Evolutionary conservation across 2,888 invertebrate genomes (phyloP), one percentile per base, ranked within the genome.

Genomic region (Campopleginae sp.): DNA sequence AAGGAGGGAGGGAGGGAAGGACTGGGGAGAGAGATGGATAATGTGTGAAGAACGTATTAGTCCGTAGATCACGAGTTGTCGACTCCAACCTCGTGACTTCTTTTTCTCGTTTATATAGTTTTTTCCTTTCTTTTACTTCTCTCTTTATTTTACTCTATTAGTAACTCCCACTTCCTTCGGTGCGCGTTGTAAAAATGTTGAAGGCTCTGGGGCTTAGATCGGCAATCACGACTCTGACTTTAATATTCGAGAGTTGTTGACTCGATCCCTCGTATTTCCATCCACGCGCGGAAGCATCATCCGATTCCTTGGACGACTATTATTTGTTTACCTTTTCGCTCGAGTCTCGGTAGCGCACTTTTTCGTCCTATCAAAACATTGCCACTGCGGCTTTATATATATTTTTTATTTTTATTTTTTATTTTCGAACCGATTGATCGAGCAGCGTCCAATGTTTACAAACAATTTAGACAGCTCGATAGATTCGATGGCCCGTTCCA

Each of bases 41-140:
- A 63, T 31, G 27, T 42, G 48, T 23, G 23, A 54, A 54, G 54
- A 54, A 54, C 54, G 54, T 54, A 54, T 54, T 42, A 51, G 77
- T 77, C 75, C 12, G 61, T n/a, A 48, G 80, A 80, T 84, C 83
- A 80, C 85, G 85, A 85, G 77, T 68, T 42, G 14, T 70, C 81
- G 51, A 83, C 82, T 86, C 38, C 86, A 88, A 87, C 87, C 88
- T 85, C 88, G 88, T 87, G 88, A 89, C 84, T 54, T 70, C 80
- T 31, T 44, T 54, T 70, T 77, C 19, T 44, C 31, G 19, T 75
- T 65, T 74, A 54, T n/a, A 44, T 19, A 8, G 75, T 70, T 31
- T 44, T 72, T 42, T n/a, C 66, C n/a, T 44, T 80, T 46, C 66
- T 77, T n/a, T 58, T 71, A 44, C 68, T 66, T 58, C 54, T 54